Evolutionary conservation across 2,797 vertebrate genomes (phyloP), one percentile per base, ranked within the genome.

Genomic region (Sebastes aleutianus): DNA sequence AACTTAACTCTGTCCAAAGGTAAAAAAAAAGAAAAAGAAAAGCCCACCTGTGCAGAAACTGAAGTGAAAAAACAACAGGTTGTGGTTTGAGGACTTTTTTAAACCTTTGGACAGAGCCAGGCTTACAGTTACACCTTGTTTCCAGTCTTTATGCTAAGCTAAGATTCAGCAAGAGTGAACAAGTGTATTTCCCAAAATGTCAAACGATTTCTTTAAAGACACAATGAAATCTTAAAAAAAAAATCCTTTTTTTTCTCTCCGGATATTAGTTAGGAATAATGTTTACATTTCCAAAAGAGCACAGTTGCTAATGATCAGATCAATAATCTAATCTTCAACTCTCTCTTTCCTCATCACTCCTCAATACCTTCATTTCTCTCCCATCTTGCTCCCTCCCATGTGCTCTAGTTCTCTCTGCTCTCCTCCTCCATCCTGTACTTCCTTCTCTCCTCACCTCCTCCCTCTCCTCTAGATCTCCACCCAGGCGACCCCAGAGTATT

Each of bases 401-500:
- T 16, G 5, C 18, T 57, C 10, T 4, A 68, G 5, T 39, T 43
- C 20, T 27, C n/a, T 57, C 54, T 56, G 5, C n/a, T 22, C 29
- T 26, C 56, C 26, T 50, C 12, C 27, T 10, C n/a, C 11, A 2
- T 4, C 26, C 27, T 26, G 4, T 39, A 9, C 27, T 79, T 12
- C 20, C 6, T 14, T 32, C 50, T 47, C 39, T 39, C 18, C 20
- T 67, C 53, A 24, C n/a, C 61, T 63, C 66, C 53, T 18, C 13
- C 53, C 13, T 20, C 8, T 65, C 26, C 69, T 63, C 32, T n/a
- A 57, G 32, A 58, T 58, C 80, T 76, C 82, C 68, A 76, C 76
- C 64, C 76, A 76, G 78, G 64, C 16, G 8, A 80, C 64, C 76
- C 64, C 14, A 16, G 14, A 79, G 58, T 11, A 29, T 75, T n/a